These are phyloP conservation scores for Capricornis sumatraensis DNA, from an alignment of 2,113 vertebrate species.

Conservation along the genomic window DNA sequence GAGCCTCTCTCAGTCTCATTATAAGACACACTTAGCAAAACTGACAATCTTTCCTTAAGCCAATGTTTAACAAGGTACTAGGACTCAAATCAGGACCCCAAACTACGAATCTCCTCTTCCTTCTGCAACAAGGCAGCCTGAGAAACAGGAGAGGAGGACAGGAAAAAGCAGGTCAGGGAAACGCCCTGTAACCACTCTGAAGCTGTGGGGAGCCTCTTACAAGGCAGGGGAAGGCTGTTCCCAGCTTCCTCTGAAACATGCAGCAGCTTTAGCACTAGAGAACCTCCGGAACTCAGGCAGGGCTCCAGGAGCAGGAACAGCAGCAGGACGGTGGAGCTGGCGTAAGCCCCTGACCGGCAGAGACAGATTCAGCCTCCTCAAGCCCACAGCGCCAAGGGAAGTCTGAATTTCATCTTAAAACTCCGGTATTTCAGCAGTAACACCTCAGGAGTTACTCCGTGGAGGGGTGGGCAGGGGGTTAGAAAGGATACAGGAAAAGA, in stretches of 20 bases:
- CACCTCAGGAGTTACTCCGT: background rate
- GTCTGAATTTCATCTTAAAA: background rate
- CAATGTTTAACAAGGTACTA: background rate
- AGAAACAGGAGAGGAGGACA: background rate
- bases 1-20: background rate
- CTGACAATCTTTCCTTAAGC: background rate
- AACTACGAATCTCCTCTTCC: background rate
- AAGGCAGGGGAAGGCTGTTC: background rate
- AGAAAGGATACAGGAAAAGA: background rate
- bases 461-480: background rate
- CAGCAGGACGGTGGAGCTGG: background rate
- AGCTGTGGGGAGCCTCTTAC: background rate
- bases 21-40: background rate
- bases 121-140: background rate
- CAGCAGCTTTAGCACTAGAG: background rate
- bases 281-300: background rate
- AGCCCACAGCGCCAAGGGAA: background rate
- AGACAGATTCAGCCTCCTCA: background rate
- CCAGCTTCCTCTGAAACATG: background rate
- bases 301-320: background rate
- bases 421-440: slow-evolving; percentile 6
- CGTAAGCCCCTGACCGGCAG: background rate
- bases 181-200: background rate
- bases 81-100: background rate
- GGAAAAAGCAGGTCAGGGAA: background rate